phyloP scores from a whole-genome alignment of 2,797 vertebrate species.

The Lutjanus argentimaculatus region DNA sequence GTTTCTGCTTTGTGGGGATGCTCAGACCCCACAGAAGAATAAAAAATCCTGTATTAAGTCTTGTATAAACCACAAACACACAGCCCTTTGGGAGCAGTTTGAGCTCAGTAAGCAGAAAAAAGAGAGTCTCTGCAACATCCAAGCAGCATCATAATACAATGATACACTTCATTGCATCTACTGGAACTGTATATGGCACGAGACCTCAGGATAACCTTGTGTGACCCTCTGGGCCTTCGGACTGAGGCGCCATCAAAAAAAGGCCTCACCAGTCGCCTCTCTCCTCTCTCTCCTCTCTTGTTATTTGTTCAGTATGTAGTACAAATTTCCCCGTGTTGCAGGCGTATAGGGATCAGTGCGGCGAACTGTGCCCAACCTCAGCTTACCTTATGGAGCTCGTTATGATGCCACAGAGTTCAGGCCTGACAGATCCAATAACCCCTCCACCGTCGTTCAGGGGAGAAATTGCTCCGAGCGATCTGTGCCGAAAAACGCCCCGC shows the following conservation, averaged over 20 bases:
- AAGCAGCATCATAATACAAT: constrained; percentile 79
- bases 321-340: constrained; percentile 96
- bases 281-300: constrained; percentile 65
- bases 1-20: constrained; percentile 29
- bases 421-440: constrained; percentile 99
- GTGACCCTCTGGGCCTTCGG: constrained; percentile 68
- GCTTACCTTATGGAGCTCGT: constrained; percentile 95
- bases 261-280: constrained; percentile 60
- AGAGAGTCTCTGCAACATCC: constrained; percentile 52
- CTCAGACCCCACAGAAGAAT: constrained; percentile 29
- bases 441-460: constrained; percentile 90
- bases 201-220: constrained; percentile 70
- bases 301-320: constrained; percentile 98
- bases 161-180: constrained; percentile 82
- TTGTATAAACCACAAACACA: constrained; percentile 30
- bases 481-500: constrained; percentile 87
- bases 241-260: constrained; percentile 73
- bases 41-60: constrained; percentile 27
- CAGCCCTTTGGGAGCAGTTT: constrained; percentile 43
- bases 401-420: constrained; percentile 98
- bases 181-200: constrained; percentile 78
- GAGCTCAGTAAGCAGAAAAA: constrained; percentile 37
- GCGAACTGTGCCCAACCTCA: constrained; percentile 94
- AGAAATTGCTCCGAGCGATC: constrained; percentile 96
- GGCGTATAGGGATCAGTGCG: constrained; percentile 90